phyloP scores from a whole-genome alignment of 2,113 vertebrate genomes.

The Regulus satrapa region DNA sequence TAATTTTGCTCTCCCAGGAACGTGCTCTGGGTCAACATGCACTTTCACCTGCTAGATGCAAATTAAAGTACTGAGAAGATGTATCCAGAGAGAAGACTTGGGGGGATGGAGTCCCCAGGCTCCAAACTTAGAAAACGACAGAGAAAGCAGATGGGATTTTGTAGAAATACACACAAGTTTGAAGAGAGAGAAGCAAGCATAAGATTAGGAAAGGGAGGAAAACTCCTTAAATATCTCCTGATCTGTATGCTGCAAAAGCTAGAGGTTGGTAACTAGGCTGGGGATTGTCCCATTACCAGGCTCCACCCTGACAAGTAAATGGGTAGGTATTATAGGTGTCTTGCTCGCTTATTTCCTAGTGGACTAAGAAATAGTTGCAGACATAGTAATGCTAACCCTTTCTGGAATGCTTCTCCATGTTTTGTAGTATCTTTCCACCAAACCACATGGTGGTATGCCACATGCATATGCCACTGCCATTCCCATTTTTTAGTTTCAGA shows the following conservation, averaged over 20 bases:
- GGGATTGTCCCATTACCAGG: too few relatives aligned
- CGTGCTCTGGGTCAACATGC: background rate
- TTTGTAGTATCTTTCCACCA: background rate
- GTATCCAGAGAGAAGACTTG: background rate
- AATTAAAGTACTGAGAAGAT: background rate
- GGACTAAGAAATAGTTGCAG: background rate
- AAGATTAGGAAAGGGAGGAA: background rate
- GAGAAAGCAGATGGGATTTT: background rate
- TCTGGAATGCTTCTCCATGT: background rate
- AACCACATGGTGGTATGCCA: background rate
- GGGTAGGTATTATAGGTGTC: background rate
- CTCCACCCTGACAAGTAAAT: background rate
- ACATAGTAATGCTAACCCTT: accelerated
- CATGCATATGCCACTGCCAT: background rate
- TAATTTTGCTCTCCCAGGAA: conserved; percentile 40
- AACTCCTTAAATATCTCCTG: background rate
- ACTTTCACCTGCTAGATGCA: background rate
- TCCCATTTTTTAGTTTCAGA: background rate
- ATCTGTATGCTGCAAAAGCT: background rate
- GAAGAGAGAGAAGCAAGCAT: background rate
- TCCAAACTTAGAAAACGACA: background rate
- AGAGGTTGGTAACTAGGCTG: background rate
- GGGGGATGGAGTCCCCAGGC: background rate
- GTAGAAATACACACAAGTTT: background rate
- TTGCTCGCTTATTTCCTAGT: background rate